Percentiles rank a stretch among this genome's conserved stretches.
Conservation (phyloP, 2,888 invertebrate species). For the Thereva unica region DNA sequence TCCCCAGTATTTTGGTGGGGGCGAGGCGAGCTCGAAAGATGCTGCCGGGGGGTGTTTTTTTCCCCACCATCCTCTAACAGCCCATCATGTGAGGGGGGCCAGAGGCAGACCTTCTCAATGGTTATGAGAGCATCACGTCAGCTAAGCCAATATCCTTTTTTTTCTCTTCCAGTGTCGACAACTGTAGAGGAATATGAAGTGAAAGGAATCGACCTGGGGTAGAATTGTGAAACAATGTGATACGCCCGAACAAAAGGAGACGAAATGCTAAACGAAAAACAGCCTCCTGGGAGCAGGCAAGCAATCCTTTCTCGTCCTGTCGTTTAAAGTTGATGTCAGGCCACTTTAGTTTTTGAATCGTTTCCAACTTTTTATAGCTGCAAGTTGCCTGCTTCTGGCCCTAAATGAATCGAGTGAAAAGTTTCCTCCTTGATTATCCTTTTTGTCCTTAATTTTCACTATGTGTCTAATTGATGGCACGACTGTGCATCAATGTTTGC, state of each 20-base stretch:
- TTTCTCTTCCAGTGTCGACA: neutral
- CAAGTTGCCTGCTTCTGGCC: neutral
- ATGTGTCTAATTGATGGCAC: too few species aligned
- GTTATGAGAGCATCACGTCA: constrained; percentile 17
- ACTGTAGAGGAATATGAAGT: constrained; percentile 20
- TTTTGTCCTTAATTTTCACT: too few species aligned
- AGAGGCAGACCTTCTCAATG: constrained; percentile 24
- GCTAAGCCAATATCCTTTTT: constrained; percentile 13
- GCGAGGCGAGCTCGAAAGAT: neutral
- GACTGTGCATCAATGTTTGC: too few species aligned
- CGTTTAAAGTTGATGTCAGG: constrained; percentile 27
- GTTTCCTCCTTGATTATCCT: too few species aligned
- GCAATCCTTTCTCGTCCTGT: constrained; percentile 14
- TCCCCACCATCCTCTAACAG: neutral
- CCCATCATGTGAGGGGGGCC: too few species aligned
- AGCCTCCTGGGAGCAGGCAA: constrained; percentile 8
- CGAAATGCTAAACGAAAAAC: constrained; percentile 27
- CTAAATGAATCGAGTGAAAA: neutral
- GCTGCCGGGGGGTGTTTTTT: neutral
- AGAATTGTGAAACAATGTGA: constrained; percentile 18
- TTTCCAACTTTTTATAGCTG: constrained; percentile 25
- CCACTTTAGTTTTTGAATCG: constrained; percentile 30
- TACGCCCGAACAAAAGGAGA: constrained; percentile 11
- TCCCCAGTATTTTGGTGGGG: neutral
- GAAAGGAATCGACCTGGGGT: constrained; percentile 33